Percentiles rank a stretch among this genome's conserved stretches.
These are phyloP conservation scores for Drepanosiphum platanoidis DNA, from an alignment of 2,888 invertebrate species.

Conservation along the genomic window DNA sequence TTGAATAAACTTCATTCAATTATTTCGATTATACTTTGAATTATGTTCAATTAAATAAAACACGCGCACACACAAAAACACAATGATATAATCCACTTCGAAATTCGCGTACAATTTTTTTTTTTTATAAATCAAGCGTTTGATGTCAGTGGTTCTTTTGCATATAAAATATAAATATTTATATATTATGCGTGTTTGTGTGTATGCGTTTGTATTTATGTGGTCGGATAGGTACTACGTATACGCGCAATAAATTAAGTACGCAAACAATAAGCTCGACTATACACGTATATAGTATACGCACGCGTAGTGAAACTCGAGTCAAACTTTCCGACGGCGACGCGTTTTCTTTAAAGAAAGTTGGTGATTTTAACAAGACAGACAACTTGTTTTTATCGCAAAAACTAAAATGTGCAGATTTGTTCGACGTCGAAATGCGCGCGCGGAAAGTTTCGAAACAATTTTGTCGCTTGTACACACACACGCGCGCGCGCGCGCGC, in stretches of 20 bases:
- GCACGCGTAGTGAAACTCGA: not conserved
- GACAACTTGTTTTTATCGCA: constrained; percentile 25
- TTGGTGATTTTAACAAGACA: constrained; percentile 12
- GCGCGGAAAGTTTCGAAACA: constrained; percentile 23
- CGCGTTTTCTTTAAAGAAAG: constrained; percentile 24
- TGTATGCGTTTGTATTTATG: not conserved
- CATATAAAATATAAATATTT: no score
- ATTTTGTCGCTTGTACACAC: constrained; percentile 8
- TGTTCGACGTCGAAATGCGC: constrained; percentile 1
- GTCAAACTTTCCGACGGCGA: constrained; percentile 24
- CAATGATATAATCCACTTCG: not conserved
- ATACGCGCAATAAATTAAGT: not conserved
- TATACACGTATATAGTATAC: not conserved
- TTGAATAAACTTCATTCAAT: constrained; percentile 21
- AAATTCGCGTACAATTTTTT: not conserved
- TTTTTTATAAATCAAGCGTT: not conserved
- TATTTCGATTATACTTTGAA: constrained; percentile 13
- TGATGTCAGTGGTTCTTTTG: not conserved
- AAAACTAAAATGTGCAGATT: constrained; percentile 9
- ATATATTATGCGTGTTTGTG: not conserved
- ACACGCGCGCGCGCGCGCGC: no score
- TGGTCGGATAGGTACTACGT: no score
- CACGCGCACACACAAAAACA: not conserved
- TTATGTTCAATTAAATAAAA: constrained; percentile 18
- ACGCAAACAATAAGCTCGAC: not conserved